These are phyloP conservation scores for Antitype chi DNA, from an alignment of 2,888 invertebrate genomes.

Conservation along the genomic window DNA sequence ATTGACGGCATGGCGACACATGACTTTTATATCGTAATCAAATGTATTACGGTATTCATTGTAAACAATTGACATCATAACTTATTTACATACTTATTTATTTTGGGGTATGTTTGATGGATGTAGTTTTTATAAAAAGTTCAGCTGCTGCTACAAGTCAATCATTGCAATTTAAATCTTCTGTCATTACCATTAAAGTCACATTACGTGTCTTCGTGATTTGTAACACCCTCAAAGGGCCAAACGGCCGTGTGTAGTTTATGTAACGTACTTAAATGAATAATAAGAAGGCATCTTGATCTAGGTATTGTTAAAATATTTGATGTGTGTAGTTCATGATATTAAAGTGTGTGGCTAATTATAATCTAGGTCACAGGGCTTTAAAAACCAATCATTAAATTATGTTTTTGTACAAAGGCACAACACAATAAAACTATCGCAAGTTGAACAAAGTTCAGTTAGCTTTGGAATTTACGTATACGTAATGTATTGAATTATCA, in stretches of 20 bases:
- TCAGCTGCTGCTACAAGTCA: background rate
- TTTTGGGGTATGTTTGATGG: background rate
- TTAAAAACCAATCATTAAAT: background rate
- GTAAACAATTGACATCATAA: slow-evolving; percentile 32
- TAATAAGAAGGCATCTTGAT: background rate
- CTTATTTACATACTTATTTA: slow-evolving; percentile 3
- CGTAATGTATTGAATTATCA: too few relatives aligned
- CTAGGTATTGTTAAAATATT: background rate
- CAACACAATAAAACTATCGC: too few relatives aligned
- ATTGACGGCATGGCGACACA: slow-evolving; percentile 48
- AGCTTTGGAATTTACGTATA: too few relatives aligned
- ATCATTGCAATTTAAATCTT: background rate
- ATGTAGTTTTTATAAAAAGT: background rate
- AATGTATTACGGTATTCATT: slow-evolving; percentile 39
- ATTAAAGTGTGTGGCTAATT: background rate
- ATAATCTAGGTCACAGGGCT: background rate
- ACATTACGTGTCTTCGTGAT: background rate
- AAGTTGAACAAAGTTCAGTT: too few relatives aligned
- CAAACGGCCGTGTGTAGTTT: background rate
- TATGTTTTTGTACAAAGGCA: background rate
- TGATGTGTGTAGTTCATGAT: background rate
- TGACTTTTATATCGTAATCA: slow-evolving; percentile 32
- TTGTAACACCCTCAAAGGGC: background rate
- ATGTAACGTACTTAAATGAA: background rate
- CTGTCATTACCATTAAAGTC: background rate